Conservation (phyloP, 1,140 invertebrate species). For the Drosophila tristis region DNA sequence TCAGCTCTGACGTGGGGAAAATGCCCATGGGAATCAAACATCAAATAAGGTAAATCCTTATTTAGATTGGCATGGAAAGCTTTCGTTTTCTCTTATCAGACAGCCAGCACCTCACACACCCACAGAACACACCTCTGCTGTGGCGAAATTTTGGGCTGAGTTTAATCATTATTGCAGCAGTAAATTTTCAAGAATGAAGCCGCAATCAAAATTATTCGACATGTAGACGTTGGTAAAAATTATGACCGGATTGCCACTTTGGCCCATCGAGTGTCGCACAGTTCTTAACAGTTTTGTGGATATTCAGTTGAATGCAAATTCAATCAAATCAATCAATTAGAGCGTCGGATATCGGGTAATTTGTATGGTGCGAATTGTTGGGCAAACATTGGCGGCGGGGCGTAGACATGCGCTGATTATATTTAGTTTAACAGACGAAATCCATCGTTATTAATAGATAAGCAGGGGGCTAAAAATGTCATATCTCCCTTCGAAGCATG, state of each 20-base stretch:
- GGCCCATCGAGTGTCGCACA: conserved; percentile 14
- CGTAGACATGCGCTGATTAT: conserved; percentile 24
- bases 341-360: conserved; percentile 45
- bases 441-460: conserved; percentile 51
- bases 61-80: conserved; percentile 19
- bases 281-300: conserved; percentile 42
- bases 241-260: conserved; percentile 35
- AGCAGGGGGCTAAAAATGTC: conserved; percentile 4
- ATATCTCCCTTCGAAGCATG: conserved; percentile 1
- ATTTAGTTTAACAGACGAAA: conserved; percentile 37
- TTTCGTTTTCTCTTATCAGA: conserved; percentile 26
- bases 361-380: conserved; percentile 64
- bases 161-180: conserved; percentile 54
- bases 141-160: neutral
- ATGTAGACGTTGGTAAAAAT: conserved; percentile 73
- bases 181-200: conserved; percentile 65
- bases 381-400: conserved; percentile 39
- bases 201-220: conserved; percentile 63
- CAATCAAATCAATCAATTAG: conserved; percentile 63
- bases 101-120: conserved; percentile 18
- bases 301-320: conserved; percentile 41
- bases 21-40: conserved; percentile 6
- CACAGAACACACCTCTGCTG: conserved; percentile 29
- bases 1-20: conserved; percentile 44
- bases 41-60: too few species aligned